Evolutionary conservation across 2,888 invertebrate species (phyloP).

Genomic region (Drosophila neonasuta): DNA sequence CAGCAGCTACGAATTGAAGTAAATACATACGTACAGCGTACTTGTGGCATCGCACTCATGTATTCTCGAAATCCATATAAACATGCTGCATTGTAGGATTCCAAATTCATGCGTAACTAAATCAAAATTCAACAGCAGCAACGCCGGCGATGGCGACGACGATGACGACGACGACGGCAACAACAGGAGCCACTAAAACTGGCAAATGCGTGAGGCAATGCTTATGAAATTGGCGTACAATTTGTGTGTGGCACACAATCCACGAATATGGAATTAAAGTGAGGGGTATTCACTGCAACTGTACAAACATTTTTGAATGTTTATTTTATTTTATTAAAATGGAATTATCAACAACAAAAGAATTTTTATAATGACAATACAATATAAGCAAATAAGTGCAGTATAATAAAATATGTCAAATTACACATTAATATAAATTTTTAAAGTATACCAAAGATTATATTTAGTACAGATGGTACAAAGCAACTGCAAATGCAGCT

Average conservation of each 20-base stretch:
- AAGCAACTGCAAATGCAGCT: too few species aligned
- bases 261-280: conserved; percentile 7
- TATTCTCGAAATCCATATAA: conserved; percentile 16
- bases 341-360: too few species aligned
- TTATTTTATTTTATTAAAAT: too few species aligned
- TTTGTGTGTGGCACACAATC: conserved; percentile 63
- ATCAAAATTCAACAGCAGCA: conserved; percentile 66
- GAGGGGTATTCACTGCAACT: conserved; percentile 39
- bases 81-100: conserved; percentile 45
- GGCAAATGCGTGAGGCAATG: conserved; percentile 47
- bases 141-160: conserved; percentile 21
- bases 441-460: too few species aligned
- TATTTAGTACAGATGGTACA: too few species aligned
- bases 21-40: neutral
- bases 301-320: neutral
- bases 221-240: conserved; percentile 65
- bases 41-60: neutral
- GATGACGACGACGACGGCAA: conserved; percentile 5
- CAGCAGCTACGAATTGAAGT: conserved; percentile 18
- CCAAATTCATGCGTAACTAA: conserved; percentile 75
- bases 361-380: too few species aligned
- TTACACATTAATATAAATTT: too few species aligned
- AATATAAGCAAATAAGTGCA: too few species aligned
- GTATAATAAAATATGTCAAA: too few species aligned
- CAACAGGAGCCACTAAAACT: conserved; percentile 29